A percentile compares a stretch with the other conserved stretches of the same genome.
These are phyloP conservation scores for Orycteropus afer DNA, from an alignment of 2,113 vertebrate genomes.

Conservation along the genomic window DNA sequence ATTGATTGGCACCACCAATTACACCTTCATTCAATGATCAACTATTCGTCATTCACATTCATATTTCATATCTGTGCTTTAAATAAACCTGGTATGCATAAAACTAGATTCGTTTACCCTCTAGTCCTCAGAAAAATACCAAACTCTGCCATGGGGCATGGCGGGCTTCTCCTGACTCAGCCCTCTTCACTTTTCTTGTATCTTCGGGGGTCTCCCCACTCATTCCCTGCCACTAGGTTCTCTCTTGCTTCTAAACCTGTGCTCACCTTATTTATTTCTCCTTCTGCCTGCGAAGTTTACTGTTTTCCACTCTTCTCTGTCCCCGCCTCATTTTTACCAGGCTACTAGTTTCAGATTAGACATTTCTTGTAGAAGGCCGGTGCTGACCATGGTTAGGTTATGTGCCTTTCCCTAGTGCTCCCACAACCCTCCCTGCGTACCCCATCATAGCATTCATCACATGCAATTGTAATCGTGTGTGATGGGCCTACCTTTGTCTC, in stretches of 20 bases:
- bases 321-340: not conserved
- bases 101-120: not conserved
- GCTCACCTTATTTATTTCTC: not conserved
- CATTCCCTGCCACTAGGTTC: not conserved
- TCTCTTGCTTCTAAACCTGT: not conserved
- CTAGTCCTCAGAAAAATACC: not conserved
- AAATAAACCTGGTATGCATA: not conserved
- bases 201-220: not conserved
- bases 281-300: not conserved
- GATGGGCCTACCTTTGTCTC: not conserved
- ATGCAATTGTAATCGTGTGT: not conserved
- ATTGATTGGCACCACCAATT: not conserved
- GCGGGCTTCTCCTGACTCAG: accelerated
- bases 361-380: not conserved
- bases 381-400: not conserved
- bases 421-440: too few species aligned
- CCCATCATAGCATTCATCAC: not conserved
- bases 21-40: not conserved
- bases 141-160: accelerated
- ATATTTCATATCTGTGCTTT: not conserved
- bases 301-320: not conserved
- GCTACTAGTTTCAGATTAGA: not conserved
- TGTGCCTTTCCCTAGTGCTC: not conserved
- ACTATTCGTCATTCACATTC: not conserved
- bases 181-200: not conserved